These are phyloP conservation scores for Spheniscus mendiculus DNA, from an alignment of 2,113 vertebrate species.

Conservation along the genomic window DNA sequence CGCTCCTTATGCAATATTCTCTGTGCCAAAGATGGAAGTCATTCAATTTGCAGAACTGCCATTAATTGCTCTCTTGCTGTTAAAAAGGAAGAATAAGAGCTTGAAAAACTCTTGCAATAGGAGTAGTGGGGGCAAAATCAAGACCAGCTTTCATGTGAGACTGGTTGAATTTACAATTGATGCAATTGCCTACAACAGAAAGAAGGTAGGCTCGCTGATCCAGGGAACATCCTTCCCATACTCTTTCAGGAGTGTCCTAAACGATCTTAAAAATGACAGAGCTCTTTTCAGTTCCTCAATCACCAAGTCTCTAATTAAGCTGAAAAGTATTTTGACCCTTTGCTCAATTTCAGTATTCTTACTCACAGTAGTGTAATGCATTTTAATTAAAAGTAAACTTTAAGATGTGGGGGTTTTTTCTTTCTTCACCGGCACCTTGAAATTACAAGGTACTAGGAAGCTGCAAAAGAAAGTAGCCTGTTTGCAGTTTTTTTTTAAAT, in stretches of 20 bases:
- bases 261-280: not conserved
- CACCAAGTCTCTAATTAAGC: not conserved
- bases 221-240: not conserved
- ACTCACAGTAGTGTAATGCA: not conserved
- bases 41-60: slow-evolving; percentile 42
- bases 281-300: not conserved
- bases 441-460: slow-evolving; percentile 28
- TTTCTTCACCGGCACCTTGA: slow-evolving; percentile 21
- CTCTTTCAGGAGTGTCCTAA: not conserved
- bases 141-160: not conserved
- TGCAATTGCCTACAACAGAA: not conserved
- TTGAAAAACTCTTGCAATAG: not conserved
- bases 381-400: slow-evolving; percentile 80
- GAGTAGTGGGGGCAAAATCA: not conserved
- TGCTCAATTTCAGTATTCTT: slow-evolving; percentile 24
- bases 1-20: not conserved
- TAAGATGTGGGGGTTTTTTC: not conserved
- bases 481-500: slow-evolving; percentile 59
- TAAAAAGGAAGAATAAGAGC: not conserved
- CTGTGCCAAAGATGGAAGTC: slow-evolving; percentile 56
- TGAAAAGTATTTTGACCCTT: slow-evolving; percentile 19
- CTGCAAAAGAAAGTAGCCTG: slow-evolving; percentile 64
- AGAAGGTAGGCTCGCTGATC: not conserved
- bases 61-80: slow-evolving; percentile 54
- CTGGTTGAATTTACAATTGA: not conserved